These are phyloP conservation scores for Drosophila sucinea DNA, from an alignment of 1,140 invertebrate species.

Conservation along the genomic window DNA sequence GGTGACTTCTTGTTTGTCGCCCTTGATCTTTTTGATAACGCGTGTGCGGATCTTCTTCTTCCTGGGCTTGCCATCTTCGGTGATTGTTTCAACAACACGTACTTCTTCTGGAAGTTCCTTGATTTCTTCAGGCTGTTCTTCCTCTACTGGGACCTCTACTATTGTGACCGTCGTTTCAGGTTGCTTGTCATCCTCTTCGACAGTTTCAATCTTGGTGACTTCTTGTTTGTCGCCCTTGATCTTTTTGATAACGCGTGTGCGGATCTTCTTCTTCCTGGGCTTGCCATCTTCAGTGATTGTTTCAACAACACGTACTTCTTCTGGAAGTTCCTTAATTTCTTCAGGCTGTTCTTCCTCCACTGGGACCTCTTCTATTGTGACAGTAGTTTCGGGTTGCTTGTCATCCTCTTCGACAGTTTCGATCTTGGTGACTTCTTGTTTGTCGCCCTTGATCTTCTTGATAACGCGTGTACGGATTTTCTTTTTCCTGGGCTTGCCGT, in stretches of 20 bases:
- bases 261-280: neutral
- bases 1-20: slow-evolving; percentile 9
- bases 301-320: no score
- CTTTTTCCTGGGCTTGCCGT: no score
- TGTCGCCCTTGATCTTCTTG: no score
- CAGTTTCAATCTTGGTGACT: slow-evolving; percentile 8
- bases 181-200: slow-evolving; percentile 4
- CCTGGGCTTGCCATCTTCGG: neutral
- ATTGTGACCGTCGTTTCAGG: neutral
- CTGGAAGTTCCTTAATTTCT: no score
- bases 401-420: no score
- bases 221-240: slow-evolving; percentile 9
- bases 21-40: slow-evolving; percentile 8
- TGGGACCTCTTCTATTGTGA: no score
- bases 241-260: slow-evolving; percentile 1
- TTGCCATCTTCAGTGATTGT: no score
- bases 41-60: slow-evolving; percentile 9
- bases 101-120: slow-evolving; percentile 1
- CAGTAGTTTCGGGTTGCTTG: no score
- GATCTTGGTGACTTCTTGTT: no score
- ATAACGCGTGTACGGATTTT: no score
- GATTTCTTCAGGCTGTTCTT: slow-evolving; percentile 2
- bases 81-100: neutral
- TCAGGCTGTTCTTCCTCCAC: no score
- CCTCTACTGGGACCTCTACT: neutral